Percentiles rank a stretch among this genome's conserved stretches.
Conservation (phyloP, 2,797 vertebrate species). For the Oceanodroma leucorhoa region DNA sequence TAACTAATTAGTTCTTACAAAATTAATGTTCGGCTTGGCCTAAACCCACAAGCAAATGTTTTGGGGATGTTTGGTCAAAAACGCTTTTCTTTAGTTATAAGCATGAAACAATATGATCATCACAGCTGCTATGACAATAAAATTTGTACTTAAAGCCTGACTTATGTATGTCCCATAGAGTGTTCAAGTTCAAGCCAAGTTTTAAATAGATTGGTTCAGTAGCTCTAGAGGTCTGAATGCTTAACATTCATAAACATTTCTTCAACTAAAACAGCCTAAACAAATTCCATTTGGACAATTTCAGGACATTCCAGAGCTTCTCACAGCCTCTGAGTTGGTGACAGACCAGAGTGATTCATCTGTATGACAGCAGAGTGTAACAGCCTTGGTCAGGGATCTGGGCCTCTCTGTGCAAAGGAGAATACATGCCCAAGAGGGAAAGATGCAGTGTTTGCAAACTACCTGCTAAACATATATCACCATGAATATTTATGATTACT, state of each 20-base stretch:
- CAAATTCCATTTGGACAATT: slow-evolving; percentile 26
- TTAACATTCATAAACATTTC: slow-evolving; percentile 17
- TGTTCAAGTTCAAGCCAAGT: slow-evolving; percentile 2
- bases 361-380: neutral
- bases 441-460: neutral
- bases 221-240: slow-evolving; percentile 12
- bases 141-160: neutral
- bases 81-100: neutral
- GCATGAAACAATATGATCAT: neutral
- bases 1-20: neutral
- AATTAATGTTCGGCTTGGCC: neutral
- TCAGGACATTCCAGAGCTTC: neutral
- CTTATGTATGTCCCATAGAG: neutral
- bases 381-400: neutral
- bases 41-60: neutral
- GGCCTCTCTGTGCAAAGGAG: neutral
- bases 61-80: neutral
- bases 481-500: neutral
- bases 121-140: neutral
- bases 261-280: slow-evolving; percentile 6
- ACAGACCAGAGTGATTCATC: neutral
- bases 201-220: slow-evolving; percentile 35
- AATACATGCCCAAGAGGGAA: neutral
- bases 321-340: neutral
- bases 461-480: neutral